Evolutionary conservation across 2,113 vertebrate genomes (phyloP), one percentile per base, ranked within the genome.

Genomic region (Scophthalmus maximus): DNA sequence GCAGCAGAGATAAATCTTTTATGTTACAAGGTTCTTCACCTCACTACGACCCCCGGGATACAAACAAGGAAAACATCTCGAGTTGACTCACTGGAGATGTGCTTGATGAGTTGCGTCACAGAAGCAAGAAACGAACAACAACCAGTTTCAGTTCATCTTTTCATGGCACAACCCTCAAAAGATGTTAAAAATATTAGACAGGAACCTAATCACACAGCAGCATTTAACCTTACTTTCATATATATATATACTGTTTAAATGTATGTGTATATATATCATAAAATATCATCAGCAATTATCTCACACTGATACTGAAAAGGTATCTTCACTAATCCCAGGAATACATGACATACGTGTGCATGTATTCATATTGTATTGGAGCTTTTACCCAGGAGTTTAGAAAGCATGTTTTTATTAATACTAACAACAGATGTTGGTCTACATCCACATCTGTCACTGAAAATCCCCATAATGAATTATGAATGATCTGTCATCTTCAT

Each of bases 81-180:
- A 80, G 83, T 82, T 58, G 49, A 58, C 71, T 75, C 58, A 26
- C 75, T 71, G 68, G 68, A 71, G 61, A 67, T 67, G 61, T 30
- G 58, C 51, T 27, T 84, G 76, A 86, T 86, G 72, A 90, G 56
- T 62, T 73, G 30, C 22, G 63, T 83, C 56, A 79, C 32, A 11
- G 64, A 36, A 49, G 52, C 36, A 57, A 70, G 75, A 62, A 76
- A 75, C 40, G 84, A 81, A 88, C 69, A 73, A 77, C 38, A 26
- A 23, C 9, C 8, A 12, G 3, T n/a, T n/a, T n/a, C n/a, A n/a
- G n/a, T n/a, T n/a, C n/a, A n/a, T n/a, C n/a, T n/a, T n/a, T n/a
- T n/a, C n/a, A n/a, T n/a, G n/a, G n/a, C n/a, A n/a, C n/a, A 8
- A n/a, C 23, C 47, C 47, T 34, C 5, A 34, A 9, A 34, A 34